Evolutionary conservation across 2,113 vertebrate species (phyloP).

Genomic region (Vidua macroura): DNA sequence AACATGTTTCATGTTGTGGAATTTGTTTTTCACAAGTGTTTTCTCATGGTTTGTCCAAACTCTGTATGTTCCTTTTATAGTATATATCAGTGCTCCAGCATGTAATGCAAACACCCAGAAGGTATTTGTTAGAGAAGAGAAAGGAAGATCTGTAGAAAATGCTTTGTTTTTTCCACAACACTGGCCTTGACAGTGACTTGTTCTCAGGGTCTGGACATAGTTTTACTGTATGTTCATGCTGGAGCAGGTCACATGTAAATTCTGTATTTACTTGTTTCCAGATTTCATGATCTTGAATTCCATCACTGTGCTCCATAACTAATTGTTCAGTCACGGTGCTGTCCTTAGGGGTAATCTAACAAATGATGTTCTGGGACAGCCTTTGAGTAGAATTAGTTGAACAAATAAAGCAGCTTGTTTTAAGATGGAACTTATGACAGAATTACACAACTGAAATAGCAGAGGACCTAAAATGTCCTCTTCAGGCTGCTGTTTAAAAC

Average conservation of each 20-base stretch:
- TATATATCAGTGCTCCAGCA: background rate
- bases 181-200: background rate
- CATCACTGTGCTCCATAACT: background rate
- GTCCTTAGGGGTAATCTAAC: background rate
- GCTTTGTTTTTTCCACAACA: background rate
- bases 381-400: background rate
- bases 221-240: background rate
- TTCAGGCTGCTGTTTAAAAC: background rate
- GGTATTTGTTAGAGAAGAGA: background rate
- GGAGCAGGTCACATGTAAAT: background rate
- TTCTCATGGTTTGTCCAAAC: background rate
- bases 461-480: background rate
- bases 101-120: background rate
- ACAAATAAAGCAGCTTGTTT: background rate
- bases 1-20: background rate
- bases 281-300: slow-evolving; percentile 1
- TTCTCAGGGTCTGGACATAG: background rate
- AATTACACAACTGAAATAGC: background rate
- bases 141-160: background rate
- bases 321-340: background rate
- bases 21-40: background rate
- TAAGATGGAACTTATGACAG: background rate
- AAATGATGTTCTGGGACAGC: background rate
- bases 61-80: background rate
- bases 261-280: background rate